These are phyloP conservation scores for Ladona fulva DNA, from an alignment of 1,140 invertebrate genomes.

Conservation along the genomic window DNA sequence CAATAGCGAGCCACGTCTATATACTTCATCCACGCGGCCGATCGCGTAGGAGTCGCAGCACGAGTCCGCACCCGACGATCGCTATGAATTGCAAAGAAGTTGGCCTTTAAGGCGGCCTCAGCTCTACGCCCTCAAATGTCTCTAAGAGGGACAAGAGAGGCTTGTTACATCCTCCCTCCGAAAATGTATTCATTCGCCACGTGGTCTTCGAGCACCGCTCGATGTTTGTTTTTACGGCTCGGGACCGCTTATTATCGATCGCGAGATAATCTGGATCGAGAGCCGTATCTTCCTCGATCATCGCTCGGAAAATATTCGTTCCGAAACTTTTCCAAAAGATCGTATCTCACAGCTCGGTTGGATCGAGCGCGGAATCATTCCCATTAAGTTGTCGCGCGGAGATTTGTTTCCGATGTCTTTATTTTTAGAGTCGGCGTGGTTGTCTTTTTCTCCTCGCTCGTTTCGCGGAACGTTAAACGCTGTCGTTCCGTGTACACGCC, in stretches of 20 bases:
- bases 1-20: not conserved
- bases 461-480: no score
- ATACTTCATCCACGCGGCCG: not conserved
- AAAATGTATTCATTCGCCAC: not conserved
- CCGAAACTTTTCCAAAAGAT: not conserved
- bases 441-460: no score
- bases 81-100: slow-evolving; percentile 1
- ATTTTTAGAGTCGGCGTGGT: not conserved
- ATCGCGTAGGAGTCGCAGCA: not conserved
- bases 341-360: not conserved
- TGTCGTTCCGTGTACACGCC: no score
- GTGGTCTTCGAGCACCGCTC: not conserved
- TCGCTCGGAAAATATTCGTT: not conserved
- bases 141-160: not conserved
- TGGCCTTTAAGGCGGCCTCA: not conserved
- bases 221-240: not conserved
- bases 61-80: not conserved
- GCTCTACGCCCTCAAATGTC: not conserved
- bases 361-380: not conserved
- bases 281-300: not conserved
- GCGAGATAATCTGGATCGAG: no score
- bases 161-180: not conserved
- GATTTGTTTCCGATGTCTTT: not conserved
- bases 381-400: not conserved
- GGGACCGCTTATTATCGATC: not conserved